Conservation (phyloP, 2,888 invertebrate genomes). For the Agrilus cyanescens region DNA sequence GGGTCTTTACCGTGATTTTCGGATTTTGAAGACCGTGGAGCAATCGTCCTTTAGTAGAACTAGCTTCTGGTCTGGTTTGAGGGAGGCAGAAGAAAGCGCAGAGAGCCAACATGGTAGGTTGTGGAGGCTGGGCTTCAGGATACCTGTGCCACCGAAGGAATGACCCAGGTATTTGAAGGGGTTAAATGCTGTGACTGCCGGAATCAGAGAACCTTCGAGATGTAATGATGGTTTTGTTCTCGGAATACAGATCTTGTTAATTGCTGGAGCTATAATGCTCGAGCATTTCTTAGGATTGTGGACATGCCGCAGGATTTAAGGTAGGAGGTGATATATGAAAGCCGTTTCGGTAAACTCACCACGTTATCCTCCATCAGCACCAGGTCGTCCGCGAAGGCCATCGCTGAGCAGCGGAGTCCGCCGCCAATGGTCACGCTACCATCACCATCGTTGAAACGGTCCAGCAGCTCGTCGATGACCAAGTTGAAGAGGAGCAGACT, state of each 20-base stretch:
- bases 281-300: neutral
- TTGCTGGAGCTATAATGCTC: neutral
- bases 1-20: neutral
- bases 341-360: neutral
- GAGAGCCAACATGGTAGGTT: neutral
- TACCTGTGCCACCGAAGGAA: neutral
- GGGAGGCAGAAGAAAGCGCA: neutral
- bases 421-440: constrained; percentile 1
- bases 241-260: neutral
- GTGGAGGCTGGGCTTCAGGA: neutral
- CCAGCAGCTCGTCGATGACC: constrained; percentile 8
- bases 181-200: neutral
- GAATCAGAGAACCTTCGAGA: neutral
- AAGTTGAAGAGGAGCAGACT: constrained; percentile 10
- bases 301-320: neutral
- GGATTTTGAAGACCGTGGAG: neutral
- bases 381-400: constrained; percentile 13
- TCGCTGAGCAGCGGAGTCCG: neutral
- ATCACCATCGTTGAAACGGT: neutral
- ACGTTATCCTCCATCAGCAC: constrained; percentile 1
- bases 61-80: neutral
- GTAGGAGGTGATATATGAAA: neutral
- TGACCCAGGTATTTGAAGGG: no score
- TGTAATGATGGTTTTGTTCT: neutral
- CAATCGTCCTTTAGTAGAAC: neutral